Percentiles rank a stretch among this genome's conserved stretches.
Evolutionary conservation across 2,797 vertebrate species (phyloP).

Genomic region (Danio jaintianensis): DNA sequence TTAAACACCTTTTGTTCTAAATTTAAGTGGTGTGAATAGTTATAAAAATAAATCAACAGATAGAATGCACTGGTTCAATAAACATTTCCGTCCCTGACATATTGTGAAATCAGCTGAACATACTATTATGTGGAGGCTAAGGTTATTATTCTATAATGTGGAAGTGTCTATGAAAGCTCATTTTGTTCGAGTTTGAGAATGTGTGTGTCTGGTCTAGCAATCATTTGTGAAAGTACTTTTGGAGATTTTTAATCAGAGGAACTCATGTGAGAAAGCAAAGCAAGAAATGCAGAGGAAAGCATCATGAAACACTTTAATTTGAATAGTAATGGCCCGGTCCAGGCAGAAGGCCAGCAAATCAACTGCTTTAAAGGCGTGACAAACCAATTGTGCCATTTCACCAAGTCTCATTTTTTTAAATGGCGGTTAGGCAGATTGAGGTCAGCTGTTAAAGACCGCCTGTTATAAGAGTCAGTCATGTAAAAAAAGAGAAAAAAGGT

Average conservation of each 20-base stretch:
- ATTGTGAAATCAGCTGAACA: neutral
- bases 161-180: neutral
- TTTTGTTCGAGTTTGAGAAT: neutral
- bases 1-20: neutral
- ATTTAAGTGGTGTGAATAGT: neutral
- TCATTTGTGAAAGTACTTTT: constrained; percentile 15
- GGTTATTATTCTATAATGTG: neutral
- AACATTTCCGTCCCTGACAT: neutral
- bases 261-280: constrained; percentile 10
- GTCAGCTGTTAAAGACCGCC: constrained; percentile 37
- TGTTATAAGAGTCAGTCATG: constrained; percentile 41
- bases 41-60: neutral
- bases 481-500: constrained; percentile 7
- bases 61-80: neutral
- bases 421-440: constrained; percentile 41
- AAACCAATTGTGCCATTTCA: constrained; percentile 64
- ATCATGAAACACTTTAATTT: constrained; percentile 60
- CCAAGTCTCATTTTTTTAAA: constrained; percentile 50
- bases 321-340: constrained; percentile 68
- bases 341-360: constrained; percentile 64
- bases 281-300: constrained; percentile 18
- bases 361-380: constrained; percentile 59
- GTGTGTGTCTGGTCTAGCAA: neutral
- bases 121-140: neutral
- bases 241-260: constrained; percentile 33